phyloP scores from a whole-genome alignment of 2,797 vertebrate genomes.

The Fistularia tabacaria region DNA sequence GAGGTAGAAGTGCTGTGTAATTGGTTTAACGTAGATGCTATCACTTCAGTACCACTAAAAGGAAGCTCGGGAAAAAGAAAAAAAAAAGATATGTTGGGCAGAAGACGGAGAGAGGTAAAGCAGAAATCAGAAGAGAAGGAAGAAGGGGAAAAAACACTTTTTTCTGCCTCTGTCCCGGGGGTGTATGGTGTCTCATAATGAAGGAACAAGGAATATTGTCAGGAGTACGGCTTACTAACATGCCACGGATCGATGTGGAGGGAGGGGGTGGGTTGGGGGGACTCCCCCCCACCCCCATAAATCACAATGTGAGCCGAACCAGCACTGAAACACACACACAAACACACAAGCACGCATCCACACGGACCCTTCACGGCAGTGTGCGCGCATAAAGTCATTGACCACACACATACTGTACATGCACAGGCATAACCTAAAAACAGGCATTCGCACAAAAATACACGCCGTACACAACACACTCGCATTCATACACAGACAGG shows the following conservation, averaged over 20 bases:
- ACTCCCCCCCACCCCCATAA: conserved; percentile 62
- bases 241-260: conserved; percentile 66
- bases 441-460: conserved; percentile 16
- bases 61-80: conserved; percentile 39
- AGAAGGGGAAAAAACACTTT: conserved; percentile 35
- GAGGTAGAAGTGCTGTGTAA: conserved; percentile 75
- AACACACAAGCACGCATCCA: conserved; percentile 6
- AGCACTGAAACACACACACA: conserved; percentile 24
- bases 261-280: no score
- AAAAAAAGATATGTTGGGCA: conserved; percentile 63
- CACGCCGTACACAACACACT: conserved; percentile 10
- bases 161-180: conserved; percentile 57
- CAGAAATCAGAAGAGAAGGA: conserved; percentile 36
- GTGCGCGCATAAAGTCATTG: neutral
- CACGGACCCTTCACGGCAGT: neutral
- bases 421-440: conserved; percentile 23
- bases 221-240: conserved; percentile 72
- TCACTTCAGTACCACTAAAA: conserved; percentile 69
- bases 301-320: conserved; percentile 55
- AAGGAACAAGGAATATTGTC: conserved; percentile 71
- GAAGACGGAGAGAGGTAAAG: conserved; percentile 34
- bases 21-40: conserved; percentile 80
- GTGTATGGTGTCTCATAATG: conserved; percentile 66
- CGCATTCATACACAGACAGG: conserved; percentile 20
- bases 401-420: conserved; percentile 29